Conservation (phyloP, 1,140 invertebrate genomes). For the Archivesica marissinica region DNA sequence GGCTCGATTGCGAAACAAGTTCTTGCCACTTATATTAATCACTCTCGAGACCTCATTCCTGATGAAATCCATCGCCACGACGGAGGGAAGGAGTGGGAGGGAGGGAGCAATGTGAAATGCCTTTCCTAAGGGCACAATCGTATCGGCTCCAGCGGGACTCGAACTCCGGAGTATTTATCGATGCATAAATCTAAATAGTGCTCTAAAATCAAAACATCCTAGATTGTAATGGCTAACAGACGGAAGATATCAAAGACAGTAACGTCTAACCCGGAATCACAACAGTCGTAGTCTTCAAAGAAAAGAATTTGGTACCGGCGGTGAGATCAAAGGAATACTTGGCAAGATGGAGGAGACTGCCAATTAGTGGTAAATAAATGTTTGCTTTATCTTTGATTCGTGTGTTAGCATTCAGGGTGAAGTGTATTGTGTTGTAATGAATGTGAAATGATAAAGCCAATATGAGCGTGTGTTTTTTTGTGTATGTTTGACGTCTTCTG, state of each 20-base stretch:
- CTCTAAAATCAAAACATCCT: neutral
- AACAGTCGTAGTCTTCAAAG: neutral
- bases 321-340: slow-evolving; percentile 31
- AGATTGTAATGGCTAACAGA: neutral
- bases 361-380: slow-evolving; percentile 42
- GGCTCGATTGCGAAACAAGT: too few relatives aligned
- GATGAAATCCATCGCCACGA: too few relatives aligned
- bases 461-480: too few relatives aligned
- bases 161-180: too few relatives aligned
- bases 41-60: too few relatives aligned
- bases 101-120: too few relatives aligned
- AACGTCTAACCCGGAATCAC: neutral
- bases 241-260: neutral
- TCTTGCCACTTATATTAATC: too few relatives aligned
- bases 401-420: neutral
- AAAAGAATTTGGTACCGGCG: neutral
- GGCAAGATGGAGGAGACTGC: slow-evolving; percentile 14
- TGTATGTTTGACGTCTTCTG: too few relatives aligned
- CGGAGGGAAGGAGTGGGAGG: too few relatives aligned
- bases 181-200: too few relatives aligned
- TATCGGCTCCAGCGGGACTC: too few relatives aligned
- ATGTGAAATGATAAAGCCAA: neutral
- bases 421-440: slow-evolving; percentile 14
- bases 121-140: too few relatives aligned
- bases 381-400: neutral